Percentiles rank a stretch among this genome's conserved stretches.
phyloP scores from a whole-genome alignment of 2,113 vertebrate species.

The Cottus gobio region DNA sequence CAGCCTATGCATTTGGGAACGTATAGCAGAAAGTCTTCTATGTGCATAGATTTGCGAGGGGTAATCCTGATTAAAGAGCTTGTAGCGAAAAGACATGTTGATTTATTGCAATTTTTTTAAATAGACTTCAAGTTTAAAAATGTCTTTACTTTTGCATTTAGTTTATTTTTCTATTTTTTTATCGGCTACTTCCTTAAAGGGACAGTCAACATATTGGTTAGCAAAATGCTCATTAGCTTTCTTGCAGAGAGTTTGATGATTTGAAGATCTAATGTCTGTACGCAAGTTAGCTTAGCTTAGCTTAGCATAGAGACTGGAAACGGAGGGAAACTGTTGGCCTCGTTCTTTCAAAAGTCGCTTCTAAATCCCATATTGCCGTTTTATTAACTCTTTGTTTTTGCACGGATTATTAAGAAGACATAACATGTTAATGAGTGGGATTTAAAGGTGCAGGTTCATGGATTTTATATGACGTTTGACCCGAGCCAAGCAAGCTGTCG shows the following conservation, averaged over 20 bases:
- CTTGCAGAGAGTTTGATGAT: not conserved
- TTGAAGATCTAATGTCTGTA: not conserved
- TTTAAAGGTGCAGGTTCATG: not conserved
- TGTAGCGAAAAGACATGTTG: constrained; percentile 6
- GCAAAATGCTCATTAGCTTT: not conserved
- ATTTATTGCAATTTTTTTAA: not conserved
- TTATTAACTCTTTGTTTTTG: not conserved
- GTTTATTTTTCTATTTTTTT: not conserved
- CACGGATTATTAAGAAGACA: not conserved
- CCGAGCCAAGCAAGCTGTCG: not conserved
- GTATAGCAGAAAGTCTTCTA: constrained; percentile 15
- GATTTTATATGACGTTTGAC: not conserved
- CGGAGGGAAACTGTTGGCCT: not conserved
- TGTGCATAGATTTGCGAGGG: not conserved
- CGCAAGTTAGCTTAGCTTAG: not conserved
- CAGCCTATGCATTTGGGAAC: constrained; percentile 9
- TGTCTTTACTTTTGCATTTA: not conserved
- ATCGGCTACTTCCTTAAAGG: too few species aligned
- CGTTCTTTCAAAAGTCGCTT: not conserved
- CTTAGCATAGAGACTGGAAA: not conserved
- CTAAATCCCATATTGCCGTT: too few species aligned
- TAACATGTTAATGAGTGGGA: not conserved
- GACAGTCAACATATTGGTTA: not conserved
- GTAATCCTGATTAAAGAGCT: constrained; percentile 43
- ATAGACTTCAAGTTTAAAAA: not conserved